Evolutionary conservation across 2,888 invertebrate genomes (phyloP).

Genomic region (Agrochola circellaris): DNA sequence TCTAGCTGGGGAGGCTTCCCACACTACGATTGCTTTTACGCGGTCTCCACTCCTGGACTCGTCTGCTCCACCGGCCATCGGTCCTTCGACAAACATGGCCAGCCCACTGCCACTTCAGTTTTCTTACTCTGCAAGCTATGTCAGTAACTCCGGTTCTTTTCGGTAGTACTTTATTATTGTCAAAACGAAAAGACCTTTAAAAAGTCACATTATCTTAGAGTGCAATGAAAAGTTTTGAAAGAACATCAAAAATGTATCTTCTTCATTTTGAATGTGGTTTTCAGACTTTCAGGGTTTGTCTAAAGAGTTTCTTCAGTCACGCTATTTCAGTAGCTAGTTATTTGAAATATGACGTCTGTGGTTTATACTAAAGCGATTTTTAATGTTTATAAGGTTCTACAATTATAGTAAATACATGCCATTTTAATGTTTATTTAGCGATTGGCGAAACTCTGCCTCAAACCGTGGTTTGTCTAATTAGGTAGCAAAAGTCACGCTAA

Average conservation of each 20-base stretch:
- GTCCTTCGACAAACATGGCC: no score
- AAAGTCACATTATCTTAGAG: neutral
- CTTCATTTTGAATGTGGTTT: constrained; percentile 6
- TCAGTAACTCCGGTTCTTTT: no score
- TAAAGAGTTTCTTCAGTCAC: constrained; percentile 47
- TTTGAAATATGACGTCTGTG: constrained; percentile 17
- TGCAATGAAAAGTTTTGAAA: neutral
- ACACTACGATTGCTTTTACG: no score
- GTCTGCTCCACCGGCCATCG: no score
- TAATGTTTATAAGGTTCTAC: constrained; percentile 12
- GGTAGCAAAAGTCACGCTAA: constrained; percentile 45
- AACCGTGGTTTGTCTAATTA: constrained; percentile 11
- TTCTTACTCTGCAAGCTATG: no score
- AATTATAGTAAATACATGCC: constrained; percentile 13
- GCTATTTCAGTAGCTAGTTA: constrained; percentile 35
- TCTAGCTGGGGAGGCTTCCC: no score
- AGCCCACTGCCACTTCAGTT: no score
- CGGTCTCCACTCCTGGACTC: no score
- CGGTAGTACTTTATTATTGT: neutral
- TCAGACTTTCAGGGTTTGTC: constrained; percentile 23
- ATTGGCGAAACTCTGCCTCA: neutral
- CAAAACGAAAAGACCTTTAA: neutral
- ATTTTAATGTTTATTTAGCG: constrained; percentile 26
- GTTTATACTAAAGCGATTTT: constrained; percentile 16
- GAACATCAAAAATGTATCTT: neutral